Evolutionary conservation across 2,113 vertebrate species (phyloP), one percentile per base, ranked within the genome.

Genomic region (Dicaeum eximium): DNA sequence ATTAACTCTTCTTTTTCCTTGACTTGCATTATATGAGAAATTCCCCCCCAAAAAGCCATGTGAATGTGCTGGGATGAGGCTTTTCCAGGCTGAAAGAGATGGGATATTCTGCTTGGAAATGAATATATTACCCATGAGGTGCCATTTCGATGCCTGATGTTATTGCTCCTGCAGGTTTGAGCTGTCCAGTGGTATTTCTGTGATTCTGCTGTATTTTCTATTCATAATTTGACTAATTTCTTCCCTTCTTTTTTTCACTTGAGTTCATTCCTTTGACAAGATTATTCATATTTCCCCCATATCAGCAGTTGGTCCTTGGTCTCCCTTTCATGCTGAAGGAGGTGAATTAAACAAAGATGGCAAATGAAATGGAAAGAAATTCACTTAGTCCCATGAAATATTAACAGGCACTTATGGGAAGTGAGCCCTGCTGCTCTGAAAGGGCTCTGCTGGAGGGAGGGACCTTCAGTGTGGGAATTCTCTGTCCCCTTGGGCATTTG

Each of bases 281-380:
- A 48, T 60, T 53, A 69, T 87, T 91, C 57, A 7, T 44, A 40
- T 78, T 92, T 80, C 31, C 51, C 65, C 44, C 42, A 75, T 45
- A 86, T 67, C 54, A 84, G 77, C 56, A 72, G 37, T 5, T 80
- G 83, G 70, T 79, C 57, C 56, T 72, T 51, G 45, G 45, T 69
- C 30, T 75, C 73, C 40, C 13, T 91, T 70, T 62, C 1, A 2
- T 50, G 77, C 61, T 61, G 74, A 51, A 80, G 48, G 66, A 82
- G 50, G 74, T 90, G 54, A 88, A 95, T 93, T 89, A 88, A 92
- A 91, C 93, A 95, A 96, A 95, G 90, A 82, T 66, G 57, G 58
- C 61, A 92, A 95, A 92, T 73, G 62, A 87, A 94, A 90, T 54
- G 79, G 70, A 45, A 85, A 81, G 77, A 65, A 85, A 47, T 88